Conservation (phyloP, 2,113 vertebrate genomes). For the Sander vitreus region DNA sequence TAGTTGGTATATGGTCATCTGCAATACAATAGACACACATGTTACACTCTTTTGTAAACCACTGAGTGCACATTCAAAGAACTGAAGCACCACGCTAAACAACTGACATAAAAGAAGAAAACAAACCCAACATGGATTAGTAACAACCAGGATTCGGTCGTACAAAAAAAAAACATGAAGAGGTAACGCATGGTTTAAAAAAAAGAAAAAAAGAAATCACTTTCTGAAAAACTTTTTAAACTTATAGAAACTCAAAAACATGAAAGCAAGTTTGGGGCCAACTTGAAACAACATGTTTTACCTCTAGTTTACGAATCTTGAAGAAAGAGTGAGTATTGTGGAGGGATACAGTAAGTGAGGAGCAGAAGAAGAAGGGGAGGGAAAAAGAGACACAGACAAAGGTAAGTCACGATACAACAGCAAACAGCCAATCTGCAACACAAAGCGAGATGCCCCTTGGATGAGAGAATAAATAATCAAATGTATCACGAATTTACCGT, state of each 20-base stretch:
- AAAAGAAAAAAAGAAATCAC: not conserved
- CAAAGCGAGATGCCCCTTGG: not conserved
- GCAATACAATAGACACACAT: constrained; percentile 16
- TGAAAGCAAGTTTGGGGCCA: constrained; percentile 19
- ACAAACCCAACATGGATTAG: constrained; percentile 1
- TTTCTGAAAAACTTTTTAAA: constrained; percentile 5
- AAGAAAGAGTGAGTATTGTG: constrained; percentile 79
- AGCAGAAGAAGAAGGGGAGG: constrained; percentile 70
- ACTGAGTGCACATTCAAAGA: not conserved
- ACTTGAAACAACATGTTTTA: constrained; percentile 78
- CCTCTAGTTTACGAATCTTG: constrained; percentile 89
- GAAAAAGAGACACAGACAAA: constrained; percentile 81
- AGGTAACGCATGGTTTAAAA: not conserved
- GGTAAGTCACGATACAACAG: constrained; percentile 59
- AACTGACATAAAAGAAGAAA: constrained; percentile 8
- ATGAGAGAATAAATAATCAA: constrained; percentile 6
- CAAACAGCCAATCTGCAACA: constrained; percentile 14
- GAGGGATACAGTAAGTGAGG: constrained; percentile 47
- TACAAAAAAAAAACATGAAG: constrained; percentile 30
- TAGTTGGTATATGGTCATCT: constrained; percentile 91
- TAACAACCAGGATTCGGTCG: not conserved
- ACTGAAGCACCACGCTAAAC: constrained; percentile 5
- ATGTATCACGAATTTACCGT: not conserved
- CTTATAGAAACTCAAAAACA: constrained; percentile 14
- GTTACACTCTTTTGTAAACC: not conserved